Conservation (phyloP, 2,113 vertebrate species). For the Lepus europaeus region DNA sequence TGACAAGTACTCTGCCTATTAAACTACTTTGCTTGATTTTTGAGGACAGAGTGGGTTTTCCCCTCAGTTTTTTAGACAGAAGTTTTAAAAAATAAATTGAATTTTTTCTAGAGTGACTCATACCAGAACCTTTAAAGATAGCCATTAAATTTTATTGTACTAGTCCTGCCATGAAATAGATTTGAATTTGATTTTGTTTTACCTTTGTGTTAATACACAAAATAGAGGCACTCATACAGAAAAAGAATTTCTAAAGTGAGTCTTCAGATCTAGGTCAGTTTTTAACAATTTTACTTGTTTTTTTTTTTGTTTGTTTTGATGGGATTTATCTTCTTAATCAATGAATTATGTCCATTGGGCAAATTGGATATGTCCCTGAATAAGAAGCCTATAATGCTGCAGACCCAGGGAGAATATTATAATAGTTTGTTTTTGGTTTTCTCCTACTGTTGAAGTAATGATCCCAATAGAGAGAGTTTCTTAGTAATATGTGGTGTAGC, state of each 20-base stretch:
- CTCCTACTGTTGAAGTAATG: background rate
- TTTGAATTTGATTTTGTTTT: conserved; percentile 67
- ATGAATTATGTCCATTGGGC: background rate
- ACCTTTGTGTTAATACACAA: conserved; percentile 50
- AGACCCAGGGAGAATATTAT: conserved; percentile 10
- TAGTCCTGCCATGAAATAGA: conserved; percentile 50
- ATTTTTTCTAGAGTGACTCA: conserved; percentile 71
- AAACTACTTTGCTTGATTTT: conserved; percentile 74
- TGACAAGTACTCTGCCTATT: conserved; percentile 66
- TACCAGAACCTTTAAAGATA: conserved; percentile 61
- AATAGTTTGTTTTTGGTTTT: background rate
- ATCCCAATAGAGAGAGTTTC: background rate
- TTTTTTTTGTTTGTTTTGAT: conserved; percentile 28
- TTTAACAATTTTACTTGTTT: conserved; percentile 41
- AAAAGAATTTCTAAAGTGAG: conserved; percentile 51
- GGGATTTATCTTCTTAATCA: background rate
- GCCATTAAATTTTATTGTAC: conserved; percentile 72
- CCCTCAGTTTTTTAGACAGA: conserved; percentile 40
- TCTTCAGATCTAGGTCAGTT: conserved; percentile 27
- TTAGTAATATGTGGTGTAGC: background rate
- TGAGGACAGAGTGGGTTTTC: conserved; percentile 64
- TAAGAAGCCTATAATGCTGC: background rate
- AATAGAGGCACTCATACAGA: background rate
- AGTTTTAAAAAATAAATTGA: conserved; percentile 73
- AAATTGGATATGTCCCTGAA: background rate